Percentiles rank a stretch among this genome's conserved stretches.
These are phyloP conservation scores for Triops cancriformis DNA, from an alignment of 1,140 invertebrate species.

Conservation along the genomic window DNA sequence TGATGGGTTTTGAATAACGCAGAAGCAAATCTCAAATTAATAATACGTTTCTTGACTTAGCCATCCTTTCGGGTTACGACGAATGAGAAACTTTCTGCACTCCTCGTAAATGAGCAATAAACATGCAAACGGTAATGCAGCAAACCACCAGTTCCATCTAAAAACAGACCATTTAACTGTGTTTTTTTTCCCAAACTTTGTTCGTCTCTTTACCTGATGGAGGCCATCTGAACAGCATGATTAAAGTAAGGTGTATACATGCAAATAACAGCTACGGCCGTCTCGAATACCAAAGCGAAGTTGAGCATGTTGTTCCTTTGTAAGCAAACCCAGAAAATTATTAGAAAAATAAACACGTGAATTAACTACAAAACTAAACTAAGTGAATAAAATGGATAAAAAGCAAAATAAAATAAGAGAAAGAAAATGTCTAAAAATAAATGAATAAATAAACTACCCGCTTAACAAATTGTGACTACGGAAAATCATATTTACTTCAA, in stretches of 20 bases:
- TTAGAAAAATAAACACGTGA: conserved; percentile 11
- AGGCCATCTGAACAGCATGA: conserved; percentile 11
- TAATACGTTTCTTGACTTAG: conserved; percentile 73
- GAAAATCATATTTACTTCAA: conserved; percentile 44
- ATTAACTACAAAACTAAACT: no score
- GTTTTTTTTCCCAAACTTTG: not conserved
- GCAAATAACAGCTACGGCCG: conserved; percentile 55
- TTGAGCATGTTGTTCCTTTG: conserved; percentile 53
- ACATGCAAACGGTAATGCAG: conserved; percentile 62
- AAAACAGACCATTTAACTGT: conserved; percentile 20
- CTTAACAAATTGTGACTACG: no score
- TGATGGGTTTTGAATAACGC: not conserved
- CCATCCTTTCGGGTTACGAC: conserved; percentile 59
- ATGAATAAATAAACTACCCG: no score
- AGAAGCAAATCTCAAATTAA: conserved; percentile 38
- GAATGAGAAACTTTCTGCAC: conserved; percentile 54
- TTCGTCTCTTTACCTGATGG: not conserved
- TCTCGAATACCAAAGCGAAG: conserved; percentile 66
- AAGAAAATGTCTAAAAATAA: no score
- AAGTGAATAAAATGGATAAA: no score
- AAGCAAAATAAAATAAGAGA: not conserved
- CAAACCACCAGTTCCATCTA: conserved; percentile 63
- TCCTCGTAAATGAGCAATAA: conserved; percentile 72
- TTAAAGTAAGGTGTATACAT: conserved; percentile 63
- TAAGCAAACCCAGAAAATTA: conserved; percentile 38